Conservation (phyloP, 2,888 invertebrate genomes). For the Drepana falcataria region DNA sequence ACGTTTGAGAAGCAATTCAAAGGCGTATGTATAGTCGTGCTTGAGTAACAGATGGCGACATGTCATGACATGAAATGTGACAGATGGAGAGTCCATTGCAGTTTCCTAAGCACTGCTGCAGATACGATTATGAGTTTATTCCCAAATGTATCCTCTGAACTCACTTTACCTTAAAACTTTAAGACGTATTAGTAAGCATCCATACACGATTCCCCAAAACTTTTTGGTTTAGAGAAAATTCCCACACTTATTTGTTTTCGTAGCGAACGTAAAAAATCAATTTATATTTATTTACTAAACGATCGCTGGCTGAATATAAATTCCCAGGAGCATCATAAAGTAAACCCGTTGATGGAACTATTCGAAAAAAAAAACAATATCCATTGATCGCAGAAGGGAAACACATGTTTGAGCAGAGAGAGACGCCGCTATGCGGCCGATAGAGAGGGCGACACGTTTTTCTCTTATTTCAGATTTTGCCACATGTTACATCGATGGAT, state of each 20-base stretch:
- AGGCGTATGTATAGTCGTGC: too few species aligned
- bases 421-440: slow-evolving; percentile 36
- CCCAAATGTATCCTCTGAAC: too few species aligned
- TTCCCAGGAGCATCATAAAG: slow-evolving; percentile 28
- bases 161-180: too few species aligned
- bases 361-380: slow-evolving; percentile 49
- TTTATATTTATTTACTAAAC: slow-evolving; percentile 6
- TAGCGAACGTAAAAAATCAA: not conserved
- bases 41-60: too few species aligned
- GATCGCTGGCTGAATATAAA: slow-evolving; percentile 18
- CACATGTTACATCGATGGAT: slow-evolving; percentile 52
- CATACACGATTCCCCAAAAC: too few species aligned
- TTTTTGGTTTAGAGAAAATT: too few species aligned
- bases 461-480: slow-evolving; percentile 50
- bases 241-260: not conserved
- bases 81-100: too few species aligned
- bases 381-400: slow-evolving; percentile 60
- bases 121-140: too few species aligned
- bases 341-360: slow-evolving; percentile 31
- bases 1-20: too few species aligned
- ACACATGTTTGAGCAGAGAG: slow-evolving; percentile 53
- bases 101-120: too few species aligned
- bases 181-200: too few species aligned
- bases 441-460: slow-evolving; percentile 31
- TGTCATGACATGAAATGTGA: too few species aligned